A percentile compares a stretch with the other conserved stretches of the same genome.
These are phyloP conservation scores for Temnothorax nylanderi DNA, from an alignment of 1,140 invertebrate genomes.

Conservation along the genomic window DNA sequence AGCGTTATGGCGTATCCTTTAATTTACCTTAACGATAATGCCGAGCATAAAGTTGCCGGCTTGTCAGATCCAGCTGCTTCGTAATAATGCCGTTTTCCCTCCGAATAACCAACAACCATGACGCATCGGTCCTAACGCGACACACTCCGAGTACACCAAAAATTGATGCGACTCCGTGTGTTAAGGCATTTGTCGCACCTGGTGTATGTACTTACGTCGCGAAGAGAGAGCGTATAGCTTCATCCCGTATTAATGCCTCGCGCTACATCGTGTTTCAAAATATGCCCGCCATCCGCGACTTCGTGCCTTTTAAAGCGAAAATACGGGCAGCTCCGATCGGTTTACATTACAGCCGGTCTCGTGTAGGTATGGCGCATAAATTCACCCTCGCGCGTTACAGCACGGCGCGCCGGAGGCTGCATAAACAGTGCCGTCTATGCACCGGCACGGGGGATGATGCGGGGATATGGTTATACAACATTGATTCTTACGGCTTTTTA, in stretches of 20 bases:
- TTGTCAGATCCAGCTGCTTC: conserved; percentile 5
- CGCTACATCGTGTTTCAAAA: conserved; percentile 45
- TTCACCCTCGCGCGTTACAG: conserved; percentile 19
- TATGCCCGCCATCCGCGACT: conserved; percentile 7
- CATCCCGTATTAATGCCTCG: conserved; percentile 63
- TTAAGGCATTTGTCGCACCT: conserved; percentile 12
- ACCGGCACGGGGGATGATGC: conserved; percentile 9
- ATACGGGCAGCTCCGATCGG: conserved; percentile 64
- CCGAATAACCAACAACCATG: background rate
- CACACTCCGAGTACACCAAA: conserved; percentile 5
- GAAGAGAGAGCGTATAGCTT: conserved; percentile 11
- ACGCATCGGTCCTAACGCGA: conserved; percentile 15
- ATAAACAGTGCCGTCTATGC: conserved; percentile 50
- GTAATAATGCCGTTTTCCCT: background rate
- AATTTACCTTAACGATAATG: background rate
- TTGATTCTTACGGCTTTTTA: conserved; percentile 55
- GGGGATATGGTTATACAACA: conserved; percentile 36
- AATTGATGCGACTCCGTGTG: conserved; percentile 19
- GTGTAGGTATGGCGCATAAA: conserved; percentile 61
- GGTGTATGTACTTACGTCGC: conserved; percentile 2
- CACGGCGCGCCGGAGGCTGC: background rate
- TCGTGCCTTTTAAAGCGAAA: conserved; percentile 68
- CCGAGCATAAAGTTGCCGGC: background rate
- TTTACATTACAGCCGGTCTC: conserved; percentile 64
- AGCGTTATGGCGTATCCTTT: background rate